Evolutionary conservation across 2,888 invertebrate genomes (phyloP).

Genomic region (Spicauda simplicius): DNA sequence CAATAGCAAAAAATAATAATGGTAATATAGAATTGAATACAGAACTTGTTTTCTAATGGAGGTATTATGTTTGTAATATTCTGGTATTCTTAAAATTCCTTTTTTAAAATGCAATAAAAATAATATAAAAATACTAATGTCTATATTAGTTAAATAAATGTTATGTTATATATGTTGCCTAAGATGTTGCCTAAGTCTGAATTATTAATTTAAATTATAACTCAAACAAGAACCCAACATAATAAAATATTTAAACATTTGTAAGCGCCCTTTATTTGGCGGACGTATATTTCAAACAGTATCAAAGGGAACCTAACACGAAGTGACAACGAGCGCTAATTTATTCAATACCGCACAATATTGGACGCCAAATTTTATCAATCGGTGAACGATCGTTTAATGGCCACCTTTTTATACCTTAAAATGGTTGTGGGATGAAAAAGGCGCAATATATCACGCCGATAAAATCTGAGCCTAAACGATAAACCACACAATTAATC

Average conservation of each 20-base stretch:
- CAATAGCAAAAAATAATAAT: constrained; percentile 40
- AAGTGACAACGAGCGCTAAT: constrained; percentile 18
- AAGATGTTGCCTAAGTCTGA: too few species aligned
- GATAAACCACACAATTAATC: not conserved
- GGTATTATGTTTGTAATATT: too few species aligned
- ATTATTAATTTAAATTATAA: too few species aligned
- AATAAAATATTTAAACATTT: not conserved
- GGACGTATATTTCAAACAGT: constrained; percentile 14
- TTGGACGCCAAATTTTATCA: constrained; percentile 14
- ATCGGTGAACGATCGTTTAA: constrained; percentile 10
- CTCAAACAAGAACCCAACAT: too few species aligned
- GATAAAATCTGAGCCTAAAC: not conserved
- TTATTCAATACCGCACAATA: constrained; percentile 26
- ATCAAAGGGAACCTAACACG: constrained; percentile 5
- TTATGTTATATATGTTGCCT: too few species aligned
- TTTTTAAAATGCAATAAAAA: too few species aligned
- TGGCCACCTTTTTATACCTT: constrained; percentile 10
- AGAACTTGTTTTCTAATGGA: not conserved
- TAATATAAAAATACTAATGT: too few species aligned
- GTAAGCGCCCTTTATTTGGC: not conserved
- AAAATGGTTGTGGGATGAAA: not conserved
- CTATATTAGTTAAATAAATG: too few species aligned
- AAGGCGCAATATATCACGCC: constrained; percentile 13
- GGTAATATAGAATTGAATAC: not conserved
- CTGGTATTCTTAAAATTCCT: too few species aligned